Conservation (phyloP, 2,113 vertebrate species). For the Chitala chitala region DNA sequence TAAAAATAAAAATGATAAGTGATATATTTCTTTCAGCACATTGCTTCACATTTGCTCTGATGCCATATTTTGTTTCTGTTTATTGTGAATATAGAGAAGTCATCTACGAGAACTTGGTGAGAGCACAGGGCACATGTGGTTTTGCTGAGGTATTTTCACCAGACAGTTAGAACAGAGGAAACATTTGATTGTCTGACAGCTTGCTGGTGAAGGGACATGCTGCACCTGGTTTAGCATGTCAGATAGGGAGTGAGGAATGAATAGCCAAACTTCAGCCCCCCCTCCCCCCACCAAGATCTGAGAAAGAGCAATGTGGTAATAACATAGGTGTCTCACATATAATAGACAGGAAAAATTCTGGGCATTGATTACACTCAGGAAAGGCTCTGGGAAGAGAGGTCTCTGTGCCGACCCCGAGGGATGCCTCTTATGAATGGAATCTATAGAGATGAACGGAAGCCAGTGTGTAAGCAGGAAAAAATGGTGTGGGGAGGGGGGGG, state of each 20-base stretch:
- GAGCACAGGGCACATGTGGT: too few relatives aligned
- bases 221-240: not conserved
- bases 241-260: not conserved
- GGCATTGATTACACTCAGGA: not conserved
- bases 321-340: not conserved
- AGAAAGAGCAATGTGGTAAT: not conserved
- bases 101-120: too few relatives aligned
- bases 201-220: not conserved
- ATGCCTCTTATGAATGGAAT: constrained; percentile 6
- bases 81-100: too few relatives aligned
- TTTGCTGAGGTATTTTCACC: not conserved
- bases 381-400: not conserved
- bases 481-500: not conserved
- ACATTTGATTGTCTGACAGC: not conserved
- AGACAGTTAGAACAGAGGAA: not conserved
- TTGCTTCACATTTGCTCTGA: constrained; percentile 34
- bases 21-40: constrained; percentile 24
- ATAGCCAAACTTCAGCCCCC: not conserved
- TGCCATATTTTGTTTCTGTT: constrained; percentile 27
- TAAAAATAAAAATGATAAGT: not conserved
- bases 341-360: constrained; percentile 1
- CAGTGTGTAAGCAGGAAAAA: not conserved
- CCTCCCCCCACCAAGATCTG: too few relatives aligned
- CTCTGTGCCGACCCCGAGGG: too few relatives aligned
- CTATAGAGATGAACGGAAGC: not conserved